phyloP scores from a whole-genome alignment of 2,888 invertebrate genomes.

The Drosophila cyrtoloma region DNA sequence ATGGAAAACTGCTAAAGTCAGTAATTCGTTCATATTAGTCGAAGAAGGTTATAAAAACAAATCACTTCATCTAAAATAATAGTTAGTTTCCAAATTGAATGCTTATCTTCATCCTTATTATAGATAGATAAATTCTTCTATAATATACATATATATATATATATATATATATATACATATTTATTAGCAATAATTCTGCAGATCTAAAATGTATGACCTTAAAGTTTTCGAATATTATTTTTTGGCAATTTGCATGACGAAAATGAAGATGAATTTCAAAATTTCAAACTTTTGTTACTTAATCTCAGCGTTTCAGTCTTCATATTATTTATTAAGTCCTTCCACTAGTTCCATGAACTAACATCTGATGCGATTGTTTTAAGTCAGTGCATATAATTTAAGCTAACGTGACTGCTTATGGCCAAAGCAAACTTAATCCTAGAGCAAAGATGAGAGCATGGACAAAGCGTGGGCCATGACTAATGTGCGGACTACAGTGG shows the following conservation, averaged over 20 bases:
- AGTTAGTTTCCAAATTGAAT: neutral
- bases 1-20: neutral
- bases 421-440: slow-evolving; percentile 1
- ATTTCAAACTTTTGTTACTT: neutral
- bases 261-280: neutral
- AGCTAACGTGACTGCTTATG: slow-evolving; percentile 31
- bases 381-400: slow-evolving; percentile 39
- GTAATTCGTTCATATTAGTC: neutral
- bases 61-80: neutral
- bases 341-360: neutral
- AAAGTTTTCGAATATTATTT: neutral
- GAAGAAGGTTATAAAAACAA: neutral
- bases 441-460: neutral
- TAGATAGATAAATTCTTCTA: neutral
- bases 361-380: neutral
- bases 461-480: slow-evolving; percentile 34
- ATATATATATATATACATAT: no score
- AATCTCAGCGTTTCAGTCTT: neutral
- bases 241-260: no score
- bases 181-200: no score
- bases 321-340: neutral
- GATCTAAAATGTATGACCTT: no score
- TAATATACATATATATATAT: no score
- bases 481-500: slow-evolving; percentile 19
- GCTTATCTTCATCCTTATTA: neutral